Evolutionary conservation across 2,888 invertebrate genomes (phyloP), one percentile per base, ranked within the genome.

Genomic region (Ormyrus thymus): DNA sequence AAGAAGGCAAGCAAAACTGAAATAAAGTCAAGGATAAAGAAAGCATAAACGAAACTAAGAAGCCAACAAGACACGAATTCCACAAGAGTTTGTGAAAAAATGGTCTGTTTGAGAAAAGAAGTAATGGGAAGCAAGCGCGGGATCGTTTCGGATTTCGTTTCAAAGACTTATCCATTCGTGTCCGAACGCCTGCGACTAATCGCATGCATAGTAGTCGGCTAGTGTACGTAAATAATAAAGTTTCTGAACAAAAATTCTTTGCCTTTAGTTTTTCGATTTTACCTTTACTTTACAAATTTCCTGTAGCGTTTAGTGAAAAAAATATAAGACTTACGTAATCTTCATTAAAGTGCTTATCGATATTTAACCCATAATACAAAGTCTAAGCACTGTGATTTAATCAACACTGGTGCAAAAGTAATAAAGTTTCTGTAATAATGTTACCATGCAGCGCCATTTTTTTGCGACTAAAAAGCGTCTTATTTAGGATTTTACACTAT

Each of bases 221-320:
- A 89, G 89, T 89, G 88, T 89, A 90, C 88, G 89, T 89, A 88
- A 88, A 86, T 86, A 89, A 89, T 89, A 90, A 90, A 90, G 86
- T 89, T 89, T 89, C 89, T 89, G 89, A 89, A 86, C 86, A 89
- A 89, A 88, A 86, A 62, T 13, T 29, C 29, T 29, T 29, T 29
- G 29, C 29, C 29, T 29, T 29, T 29, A 29, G 1, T 29, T 29
- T 29, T 29, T 29, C 29, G 29, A 29, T 29, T 29, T 29, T 29
- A 29, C 29, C 29, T 29, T 29, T 2, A 29, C 29, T 29, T 29
- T 1, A 29, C 29, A 29, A 2, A 29, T 29, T 29, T 29, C 29
- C 29, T 29, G 1, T 29, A 1, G 29, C 1, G 1, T 29, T 29
- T n/a, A n/a, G n/a, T 2, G 29, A 29, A 1, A 29, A 29, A 29